phyloP scores from a whole-genome alignment of 2,113 vertebrate species.

The Engraulis encrasicolus region DNA sequence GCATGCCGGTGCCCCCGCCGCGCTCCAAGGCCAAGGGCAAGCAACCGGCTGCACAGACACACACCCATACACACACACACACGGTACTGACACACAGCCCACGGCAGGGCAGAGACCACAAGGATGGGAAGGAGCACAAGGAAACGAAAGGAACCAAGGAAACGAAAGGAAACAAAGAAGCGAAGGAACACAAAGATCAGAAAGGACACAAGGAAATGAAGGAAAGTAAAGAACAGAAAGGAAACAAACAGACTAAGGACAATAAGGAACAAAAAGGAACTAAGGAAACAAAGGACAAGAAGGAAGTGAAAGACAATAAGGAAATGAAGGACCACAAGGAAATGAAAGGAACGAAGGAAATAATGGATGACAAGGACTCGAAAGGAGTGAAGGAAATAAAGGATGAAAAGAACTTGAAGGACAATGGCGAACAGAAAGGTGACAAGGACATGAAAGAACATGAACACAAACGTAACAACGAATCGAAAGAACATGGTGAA shows the following conservation, averaged over 20 bases:
- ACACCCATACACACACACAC: not conserved
- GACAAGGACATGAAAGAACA: too few species aligned
- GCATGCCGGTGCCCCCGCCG: not conserved
- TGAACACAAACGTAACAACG: too few species aligned
- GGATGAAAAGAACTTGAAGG: too few species aligned
- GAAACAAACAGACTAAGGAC: not conserved
- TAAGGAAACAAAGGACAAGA: not conserved
- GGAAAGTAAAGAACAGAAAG: not conserved
- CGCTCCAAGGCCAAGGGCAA: not conserved
- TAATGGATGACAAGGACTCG: too few species aligned
- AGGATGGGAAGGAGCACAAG: not conserved
- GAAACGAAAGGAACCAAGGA: too few species aligned
- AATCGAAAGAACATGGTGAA: too few species aligned
- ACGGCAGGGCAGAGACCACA: not conserved
- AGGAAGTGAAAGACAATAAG: not conserved
- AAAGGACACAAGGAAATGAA: not conserved
- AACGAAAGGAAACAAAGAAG: not conserved
- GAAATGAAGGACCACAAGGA: not conserved
- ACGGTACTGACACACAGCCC: not conserved
- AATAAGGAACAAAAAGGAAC: not conserved
- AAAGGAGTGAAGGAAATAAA: too few species aligned
- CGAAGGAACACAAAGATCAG: not conserved
- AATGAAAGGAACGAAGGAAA: too few species aligned
- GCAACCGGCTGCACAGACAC: too few species aligned
- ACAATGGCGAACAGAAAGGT: too few species aligned